Evolutionary conservation across 2,888 invertebrate genomes (phyloP).

Genomic region (Tipula helvola): DNA sequence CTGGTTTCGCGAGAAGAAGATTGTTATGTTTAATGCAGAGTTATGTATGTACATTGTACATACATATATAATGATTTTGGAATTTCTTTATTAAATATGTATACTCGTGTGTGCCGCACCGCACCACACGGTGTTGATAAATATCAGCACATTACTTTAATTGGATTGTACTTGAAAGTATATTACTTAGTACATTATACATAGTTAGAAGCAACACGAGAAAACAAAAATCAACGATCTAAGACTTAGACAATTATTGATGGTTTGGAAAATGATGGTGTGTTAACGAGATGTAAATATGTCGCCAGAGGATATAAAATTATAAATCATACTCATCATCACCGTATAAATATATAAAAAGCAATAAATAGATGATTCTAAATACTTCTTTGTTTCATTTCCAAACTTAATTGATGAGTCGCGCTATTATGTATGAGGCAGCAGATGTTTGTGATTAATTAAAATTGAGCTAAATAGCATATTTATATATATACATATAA

Average conservation of each 20-base stretch:
- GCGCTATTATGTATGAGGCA: not conserved
- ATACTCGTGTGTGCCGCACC: not conserved
- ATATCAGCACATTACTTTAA: not conserved
- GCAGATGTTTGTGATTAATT: not conserved
- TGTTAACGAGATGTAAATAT: not conserved
- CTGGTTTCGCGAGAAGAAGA: not conserved
- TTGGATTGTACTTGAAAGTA: not conserved
- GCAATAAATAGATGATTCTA: not conserved
- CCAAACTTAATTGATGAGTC: not conserved
- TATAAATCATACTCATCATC: not conserved
- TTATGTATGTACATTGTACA: too few relatives aligned
- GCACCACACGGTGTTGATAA: not conserved
- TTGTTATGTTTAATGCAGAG: not conserved
- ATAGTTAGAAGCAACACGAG: not conserved
- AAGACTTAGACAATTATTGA: not conserved
- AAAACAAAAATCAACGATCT: not conserved
- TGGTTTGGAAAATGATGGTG: not conserved
- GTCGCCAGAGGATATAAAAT: not conserved
- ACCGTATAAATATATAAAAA: not conserved
- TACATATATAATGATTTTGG: not conserved
- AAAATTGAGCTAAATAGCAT: not conserved
- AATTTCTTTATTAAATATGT: not conserved
- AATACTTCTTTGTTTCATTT: not conserved
- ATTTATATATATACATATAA: not conserved
- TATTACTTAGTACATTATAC: too few relatives aligned